These are phyloP conservation scores for Syngnathus acus DNA, from an alignment of 2,797 vertebrate genomes.

Conservation along the genomic window DNA sequence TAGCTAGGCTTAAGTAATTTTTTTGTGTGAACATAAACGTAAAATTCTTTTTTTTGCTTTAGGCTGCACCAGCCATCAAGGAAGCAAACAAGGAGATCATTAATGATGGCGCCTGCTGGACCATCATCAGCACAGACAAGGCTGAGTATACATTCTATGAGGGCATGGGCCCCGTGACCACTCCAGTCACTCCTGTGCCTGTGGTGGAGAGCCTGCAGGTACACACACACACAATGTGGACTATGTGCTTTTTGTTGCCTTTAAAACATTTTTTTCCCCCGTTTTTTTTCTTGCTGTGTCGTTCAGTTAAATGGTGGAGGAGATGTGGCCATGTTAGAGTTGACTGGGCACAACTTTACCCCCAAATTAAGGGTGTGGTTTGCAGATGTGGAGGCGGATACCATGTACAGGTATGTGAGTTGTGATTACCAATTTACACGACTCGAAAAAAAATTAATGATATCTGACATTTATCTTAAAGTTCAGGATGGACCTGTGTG, in stretches of 20 bases:
- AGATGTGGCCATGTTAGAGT: constrained; percentile 97
- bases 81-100: constrained; percentile 97
- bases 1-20: too few relatives aligned
- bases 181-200: constrained; percentile 94
- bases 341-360: constrained; percentile 97
- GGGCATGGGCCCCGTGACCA: constrained; percentile 93
- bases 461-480: not conserved
- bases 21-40: not conserved
- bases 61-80: constrained; percentile 95
- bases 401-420: constrained; percentile 87
- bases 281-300: not conserved
- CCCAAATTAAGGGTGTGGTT: constrained; percentile 97
- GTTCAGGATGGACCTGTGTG: not conserved
- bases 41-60: not conserved
- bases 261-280: not conserved
- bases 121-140: constrained; percentile 99
- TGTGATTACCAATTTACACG: not conserved
- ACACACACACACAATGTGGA: not conserved
- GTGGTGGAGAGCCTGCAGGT: constrained; percentile 98
- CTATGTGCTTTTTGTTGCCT: not conserved
- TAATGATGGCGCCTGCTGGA: constrained; percentile 97
- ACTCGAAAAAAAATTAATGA: not conserved
- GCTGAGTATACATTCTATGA: constrained; percentile 98
- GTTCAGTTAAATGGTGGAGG: constrained; percentile 91
- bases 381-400: constrained; percentile 97